These are phyloP conservation scores for Aphelocoma coerulescens DNA, from an alignment of 2,113 vertebrate genomes.

Conservation along the genomic window DNA sequence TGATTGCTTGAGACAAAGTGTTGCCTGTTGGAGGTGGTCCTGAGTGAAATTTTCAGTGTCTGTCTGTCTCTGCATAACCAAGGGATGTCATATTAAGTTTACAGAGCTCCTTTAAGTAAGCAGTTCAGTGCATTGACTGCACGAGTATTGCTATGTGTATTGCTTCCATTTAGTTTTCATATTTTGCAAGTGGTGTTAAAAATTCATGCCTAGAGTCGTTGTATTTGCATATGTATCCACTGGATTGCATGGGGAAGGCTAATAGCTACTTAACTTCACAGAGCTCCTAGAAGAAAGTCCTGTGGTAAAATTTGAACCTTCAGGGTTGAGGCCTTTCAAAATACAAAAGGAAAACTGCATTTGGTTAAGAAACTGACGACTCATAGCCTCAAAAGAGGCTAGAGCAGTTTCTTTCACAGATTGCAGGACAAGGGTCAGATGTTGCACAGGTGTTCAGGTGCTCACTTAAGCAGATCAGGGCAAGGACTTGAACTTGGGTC, in stretches of 20 bases:
- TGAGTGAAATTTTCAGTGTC: background rate
- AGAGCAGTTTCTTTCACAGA: background rate
- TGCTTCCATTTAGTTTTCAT: background rate
- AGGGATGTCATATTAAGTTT: background rate
- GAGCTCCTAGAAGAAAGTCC: background rate
- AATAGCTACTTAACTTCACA: background rate
- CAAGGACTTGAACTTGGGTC: background rate
- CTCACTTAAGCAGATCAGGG: background rate
- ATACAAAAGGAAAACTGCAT: background rate
- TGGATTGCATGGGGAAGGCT: background rate
- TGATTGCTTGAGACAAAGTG: background rate
- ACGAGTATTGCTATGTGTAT: background rate
- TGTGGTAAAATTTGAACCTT: background rate
- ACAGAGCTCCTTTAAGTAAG: background rate
- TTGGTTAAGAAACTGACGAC: background rate
- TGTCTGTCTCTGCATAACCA: background rate
- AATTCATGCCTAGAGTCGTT: background rate
- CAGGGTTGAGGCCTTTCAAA: background rate
- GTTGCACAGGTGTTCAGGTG: background rate
- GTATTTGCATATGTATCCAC: background rate
- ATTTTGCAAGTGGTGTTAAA: background rate
- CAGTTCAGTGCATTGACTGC: background rate
- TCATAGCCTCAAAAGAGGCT: background rate
- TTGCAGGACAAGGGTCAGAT: background rate
- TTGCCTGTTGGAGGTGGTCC: constrained; percentile 44